Conservation (phyloP, 2,797 vertebrate genomes). For the Gymnopithys bicolor region DNA sequence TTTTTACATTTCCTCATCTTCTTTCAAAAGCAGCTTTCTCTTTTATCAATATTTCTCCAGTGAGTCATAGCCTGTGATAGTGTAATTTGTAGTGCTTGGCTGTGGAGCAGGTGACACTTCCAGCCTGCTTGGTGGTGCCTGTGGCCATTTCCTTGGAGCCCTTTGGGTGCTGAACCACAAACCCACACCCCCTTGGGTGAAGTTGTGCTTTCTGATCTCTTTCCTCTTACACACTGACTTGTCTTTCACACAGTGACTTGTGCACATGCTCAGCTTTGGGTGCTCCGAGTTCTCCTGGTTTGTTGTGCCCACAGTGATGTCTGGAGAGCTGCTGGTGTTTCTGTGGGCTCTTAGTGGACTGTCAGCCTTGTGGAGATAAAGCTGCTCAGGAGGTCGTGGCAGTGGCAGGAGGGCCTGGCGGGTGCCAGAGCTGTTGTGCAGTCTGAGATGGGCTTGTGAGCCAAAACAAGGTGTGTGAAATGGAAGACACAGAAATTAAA, state of each 20-base stretch:
- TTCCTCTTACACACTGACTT: rapidly evolving
- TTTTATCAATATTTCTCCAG: background rate
- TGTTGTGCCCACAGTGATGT: no score
- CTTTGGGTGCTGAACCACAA: background rate
- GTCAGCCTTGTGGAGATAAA: background rate
- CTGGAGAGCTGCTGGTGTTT: background rate
- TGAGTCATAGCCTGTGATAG: background rate
- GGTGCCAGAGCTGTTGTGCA: rapidly evolving
- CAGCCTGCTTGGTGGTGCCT: background rate
- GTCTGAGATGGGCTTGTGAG: background rate
- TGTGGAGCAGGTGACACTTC: background rate
- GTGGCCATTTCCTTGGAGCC: background rate
- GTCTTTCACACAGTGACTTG: rapidly evolving
- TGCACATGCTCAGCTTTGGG: rapidly evolving
- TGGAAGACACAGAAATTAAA: background rate
- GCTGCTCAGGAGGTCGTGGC: rapidly evolving
- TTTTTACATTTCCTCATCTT: background rate
- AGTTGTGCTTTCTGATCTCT: background rate
- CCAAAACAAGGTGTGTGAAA: background rate
- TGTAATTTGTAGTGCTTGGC: slow-evolving; percentile 4
- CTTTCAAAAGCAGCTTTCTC: background rate
- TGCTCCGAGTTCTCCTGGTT: background rate
- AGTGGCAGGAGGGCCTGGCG: background rate
- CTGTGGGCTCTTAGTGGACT: background rate
- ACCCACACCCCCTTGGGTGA: background rate